phyloP scores from a whole-genome alignment of 2,113 vertebrate genomes.

The Hippocampus comes region DNA sequence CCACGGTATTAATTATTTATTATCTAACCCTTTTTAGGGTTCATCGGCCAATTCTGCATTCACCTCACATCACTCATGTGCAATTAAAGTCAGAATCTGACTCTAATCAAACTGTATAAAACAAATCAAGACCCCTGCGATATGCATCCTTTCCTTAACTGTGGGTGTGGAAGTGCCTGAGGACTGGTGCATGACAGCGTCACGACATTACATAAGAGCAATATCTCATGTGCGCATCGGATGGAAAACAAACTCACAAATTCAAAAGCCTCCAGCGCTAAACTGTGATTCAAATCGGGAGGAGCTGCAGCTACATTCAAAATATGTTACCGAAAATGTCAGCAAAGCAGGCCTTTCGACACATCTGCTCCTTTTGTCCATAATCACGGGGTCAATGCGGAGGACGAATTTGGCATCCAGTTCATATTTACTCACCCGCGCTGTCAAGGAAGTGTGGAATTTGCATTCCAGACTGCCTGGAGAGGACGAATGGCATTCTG shows the following conservation, averaged over 20 bases:
- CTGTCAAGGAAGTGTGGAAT: constrained; percentile 29
- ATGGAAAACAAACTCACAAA: constrained; percentile 24
- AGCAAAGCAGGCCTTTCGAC: constrained; percentile 44
- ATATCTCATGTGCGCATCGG: constrained; percentile 25
- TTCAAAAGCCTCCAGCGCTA: constrained; percentile 2
- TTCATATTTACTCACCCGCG: constrained; percentile 42
- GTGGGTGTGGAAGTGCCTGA: constrained; percentile 25
- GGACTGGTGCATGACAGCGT: constrained; percentile 23
- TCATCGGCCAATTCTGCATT: neutral
- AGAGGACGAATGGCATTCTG: constrained; percentile 11
- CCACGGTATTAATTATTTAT: too few relatives aligned
- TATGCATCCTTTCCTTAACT: constrained; percentile 15
- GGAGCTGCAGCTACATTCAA: constrained; percentile 10
- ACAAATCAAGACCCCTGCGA: constrained; percentile 14
- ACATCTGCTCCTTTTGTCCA: constrained; percentile 25
- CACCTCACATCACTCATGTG: neutral
- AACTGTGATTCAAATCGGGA: constrained; percentile 9
- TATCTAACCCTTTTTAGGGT: neutral
- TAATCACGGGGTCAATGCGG: constrained; percentile 27
- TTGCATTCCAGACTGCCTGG: constrained; percentile 28
- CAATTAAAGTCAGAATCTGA: neutral
- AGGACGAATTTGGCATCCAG: constrained; percentile 32
- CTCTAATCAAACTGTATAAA: neutral
- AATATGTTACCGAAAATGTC: constrained; percentile 39
- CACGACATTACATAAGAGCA: constrained; percentile 44